phyloP scores from a whole-genome alignment of 2,888 invertebrate genomes.

The Tenodera sinensis region DNA sequence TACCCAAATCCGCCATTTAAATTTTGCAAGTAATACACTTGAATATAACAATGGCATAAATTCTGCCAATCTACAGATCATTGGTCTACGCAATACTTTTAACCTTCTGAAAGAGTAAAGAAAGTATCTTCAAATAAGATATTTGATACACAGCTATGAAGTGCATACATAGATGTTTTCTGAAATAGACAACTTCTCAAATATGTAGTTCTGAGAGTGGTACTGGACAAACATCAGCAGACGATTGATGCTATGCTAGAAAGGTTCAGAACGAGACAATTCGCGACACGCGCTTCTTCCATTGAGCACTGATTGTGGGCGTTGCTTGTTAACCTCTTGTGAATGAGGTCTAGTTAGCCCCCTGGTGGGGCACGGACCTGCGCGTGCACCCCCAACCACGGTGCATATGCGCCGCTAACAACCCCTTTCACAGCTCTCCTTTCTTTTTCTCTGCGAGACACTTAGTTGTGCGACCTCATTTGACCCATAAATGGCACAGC shows the following conservation, averaged over 20 bases:
- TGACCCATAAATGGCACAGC: not conserved
- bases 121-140: no score
- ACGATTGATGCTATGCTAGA: not conserved
- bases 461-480: not conserved
- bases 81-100: no score
- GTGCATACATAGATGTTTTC: no score
- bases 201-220: no score
- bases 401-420: not conserved
- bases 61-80: no score
- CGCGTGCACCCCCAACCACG: not conserved
- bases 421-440: not conserved
- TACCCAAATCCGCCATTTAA: no score
- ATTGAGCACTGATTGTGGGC: not conserved
- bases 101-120: no score
- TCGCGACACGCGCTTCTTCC: not conserved
- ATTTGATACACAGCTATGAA: no score
- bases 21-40: no score
- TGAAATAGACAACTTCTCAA: no score
- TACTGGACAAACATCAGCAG: no score
- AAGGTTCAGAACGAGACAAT: not conserved
- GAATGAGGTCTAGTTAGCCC: conserved; percentile 15
- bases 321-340: not conserved
- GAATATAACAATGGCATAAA: no score
- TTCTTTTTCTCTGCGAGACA: not conserved
- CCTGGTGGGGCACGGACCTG: not conserved